Evolutionary conservation across 2,797 vertebrate genomes (phyloP).

Genomic region (Cyprinodon diabolis): DNA sequence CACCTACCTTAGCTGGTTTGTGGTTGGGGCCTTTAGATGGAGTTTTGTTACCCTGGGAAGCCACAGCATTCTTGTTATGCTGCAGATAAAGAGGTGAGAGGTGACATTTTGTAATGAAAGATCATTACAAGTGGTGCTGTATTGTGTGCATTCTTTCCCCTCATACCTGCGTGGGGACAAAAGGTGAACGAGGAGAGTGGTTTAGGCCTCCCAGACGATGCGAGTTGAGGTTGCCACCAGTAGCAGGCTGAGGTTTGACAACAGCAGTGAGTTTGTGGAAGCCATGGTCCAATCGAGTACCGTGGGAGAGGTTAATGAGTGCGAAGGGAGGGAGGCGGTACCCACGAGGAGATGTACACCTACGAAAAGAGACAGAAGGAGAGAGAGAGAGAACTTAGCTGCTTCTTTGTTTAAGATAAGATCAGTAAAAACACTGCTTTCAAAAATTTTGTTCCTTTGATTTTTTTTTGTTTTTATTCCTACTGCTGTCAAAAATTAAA

Average conservation of each 20-base stretch:
- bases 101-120: too few species aligned
- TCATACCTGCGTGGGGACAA: constrained; percentile 89
- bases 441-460: not conserved
- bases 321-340: constrained; percentile 95
- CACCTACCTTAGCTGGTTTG: constrained; percentile 83
- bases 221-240: constrained; percentile 64
- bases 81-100: constrained; percentile 38
- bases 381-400: too few species aligned
- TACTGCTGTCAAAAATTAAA: not conserved
- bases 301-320: constrained; percentile 95
- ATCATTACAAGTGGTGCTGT: not conserved
- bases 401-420: too few species aligned
- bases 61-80: constrained; percentile 81
- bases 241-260: constrained; percentile 91
- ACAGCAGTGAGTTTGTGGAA: constrained; percentile 91
- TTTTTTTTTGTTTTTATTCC: not conserved
- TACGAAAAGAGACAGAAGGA: constrained; percentile 50
- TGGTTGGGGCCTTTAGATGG: constrained; percentile 81
- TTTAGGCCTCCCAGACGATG: constrained; percentile 85
- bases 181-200: constrained; percentile 93
- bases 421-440: too few species aligned
- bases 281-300: constrained; percentile 85
- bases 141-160: not conserved
- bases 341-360: constrained; percentile 86
- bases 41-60: constrained; percentile 81